These are phyloP conservation scores for Drosophila leontia DNA, from an alignment of 1,140 invertebrate genomes.

Conservation along the genomic window DNA sequence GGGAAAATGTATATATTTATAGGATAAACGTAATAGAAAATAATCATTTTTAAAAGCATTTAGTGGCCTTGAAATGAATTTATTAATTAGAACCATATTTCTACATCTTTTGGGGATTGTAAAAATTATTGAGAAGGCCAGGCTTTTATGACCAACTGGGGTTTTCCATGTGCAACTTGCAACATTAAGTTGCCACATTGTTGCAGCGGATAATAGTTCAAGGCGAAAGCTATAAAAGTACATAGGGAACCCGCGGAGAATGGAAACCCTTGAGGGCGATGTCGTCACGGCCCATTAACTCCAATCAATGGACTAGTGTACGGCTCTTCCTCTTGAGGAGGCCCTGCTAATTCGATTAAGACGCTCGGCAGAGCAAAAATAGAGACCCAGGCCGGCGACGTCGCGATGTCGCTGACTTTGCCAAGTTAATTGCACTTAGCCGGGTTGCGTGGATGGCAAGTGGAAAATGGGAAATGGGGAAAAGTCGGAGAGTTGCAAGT, in stretches of 20 bases:
- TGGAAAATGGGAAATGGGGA: conserved; percentile 20
- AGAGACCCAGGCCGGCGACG: conserved; percentile 15
- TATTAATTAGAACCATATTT: background rate
- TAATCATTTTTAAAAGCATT: background rate
- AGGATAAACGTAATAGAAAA: accelerated
- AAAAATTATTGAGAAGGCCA: background rate
- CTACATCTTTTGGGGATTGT: too few relatives aligned
- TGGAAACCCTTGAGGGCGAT: conserved; percentile 42
- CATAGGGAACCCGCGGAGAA: conserved; percentile 9
- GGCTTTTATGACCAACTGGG: background rate
- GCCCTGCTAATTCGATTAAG: conserved; percentile 73
- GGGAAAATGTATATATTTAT: background rate
- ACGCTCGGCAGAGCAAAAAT: conserved; percentile 56
- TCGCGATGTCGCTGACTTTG: conserved; percentile 46
- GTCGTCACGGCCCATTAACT: conserved; percentile 70
- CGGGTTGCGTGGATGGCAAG: conserved; percentile 38
- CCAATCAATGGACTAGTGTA: conserved; percentile 64
- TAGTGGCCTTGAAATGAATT: background rate
- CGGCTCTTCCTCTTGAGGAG: conserved; percentile 13
- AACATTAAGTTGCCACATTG: conserved; percentile 24
- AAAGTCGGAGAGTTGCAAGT: conserved; percentile 35
- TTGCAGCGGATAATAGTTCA: conserved; percentile 31
- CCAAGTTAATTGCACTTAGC: conserved; percentile 65
- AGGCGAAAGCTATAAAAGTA: conserved; percentile 36
- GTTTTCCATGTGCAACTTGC: conserved; percentile 4